These are phyloP conservation scores for Motacilla alba DNA, from an alignment of 2,113 vertebrate genomes.

Conservation along the genomic window DNA sequence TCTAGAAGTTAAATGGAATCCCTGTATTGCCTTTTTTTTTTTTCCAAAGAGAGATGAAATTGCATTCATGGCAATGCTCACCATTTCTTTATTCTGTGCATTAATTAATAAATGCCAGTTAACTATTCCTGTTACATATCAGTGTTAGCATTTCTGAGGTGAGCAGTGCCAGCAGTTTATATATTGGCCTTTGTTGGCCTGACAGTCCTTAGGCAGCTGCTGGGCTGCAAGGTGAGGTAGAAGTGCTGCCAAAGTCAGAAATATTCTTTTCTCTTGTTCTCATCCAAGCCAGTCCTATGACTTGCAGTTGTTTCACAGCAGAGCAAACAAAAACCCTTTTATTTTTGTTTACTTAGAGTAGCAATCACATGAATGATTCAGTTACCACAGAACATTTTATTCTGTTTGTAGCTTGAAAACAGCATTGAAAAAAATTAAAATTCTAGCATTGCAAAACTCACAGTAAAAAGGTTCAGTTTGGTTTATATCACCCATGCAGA, in stretches of 20 bases:
- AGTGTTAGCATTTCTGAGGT: neutral
- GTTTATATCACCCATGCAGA: neutral
- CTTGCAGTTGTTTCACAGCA: conserved; percentile 29
- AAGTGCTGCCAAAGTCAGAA: neutral
- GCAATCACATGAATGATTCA: neutral
- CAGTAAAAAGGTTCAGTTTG: neutral
- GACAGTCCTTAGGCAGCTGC: neutral
- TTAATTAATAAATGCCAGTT: neutral
- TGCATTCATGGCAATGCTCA: neutral
- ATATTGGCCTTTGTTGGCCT: neutral
- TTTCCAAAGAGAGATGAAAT: neutral
- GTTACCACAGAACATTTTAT: conserved; percentile 24
- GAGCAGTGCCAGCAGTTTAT: neutral
- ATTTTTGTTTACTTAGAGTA: conserved; percentile 31
- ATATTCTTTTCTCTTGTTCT: neutral
- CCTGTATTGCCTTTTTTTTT: neutral
- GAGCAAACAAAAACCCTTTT: conserved; percentile 45
- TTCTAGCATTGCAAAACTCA: neutral
- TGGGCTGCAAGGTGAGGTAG: neutral
- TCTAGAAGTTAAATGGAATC: neutral
- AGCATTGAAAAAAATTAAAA: neutral
- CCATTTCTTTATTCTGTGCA: neutral
- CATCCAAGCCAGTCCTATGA: neutral
- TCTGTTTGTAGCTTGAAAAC: conserved; percentile 17
- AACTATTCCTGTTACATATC: neutral